Base-by-base conservation (phyloP, 2,797 vertebrate genomes). In the Hyperoplus immaculatus region DNA sequence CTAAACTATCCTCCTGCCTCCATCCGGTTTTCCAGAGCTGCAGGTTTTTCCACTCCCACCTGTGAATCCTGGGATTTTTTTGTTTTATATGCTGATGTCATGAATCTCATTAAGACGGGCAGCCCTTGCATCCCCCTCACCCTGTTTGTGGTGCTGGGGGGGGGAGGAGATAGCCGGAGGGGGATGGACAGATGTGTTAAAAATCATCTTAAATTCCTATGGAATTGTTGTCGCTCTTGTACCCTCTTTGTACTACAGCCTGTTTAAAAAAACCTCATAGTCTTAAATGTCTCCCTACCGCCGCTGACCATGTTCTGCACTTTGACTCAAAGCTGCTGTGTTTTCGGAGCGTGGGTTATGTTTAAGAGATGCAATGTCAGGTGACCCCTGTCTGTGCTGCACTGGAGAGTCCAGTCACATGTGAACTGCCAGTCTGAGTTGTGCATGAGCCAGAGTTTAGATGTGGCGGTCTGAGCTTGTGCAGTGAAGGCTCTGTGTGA, bases 151-250 rank as follows among this genome's bases (percentile, higher is more conserved):
- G 72, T 77, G 83, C 64, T 59, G 80, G 61, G 80, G 61, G 75
- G 78, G 73, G 85, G 59, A 18, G 79, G 67, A 69, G 66, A 69
- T 43, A 14, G 59, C 82, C 9, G 42, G 49, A 77, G 58, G 55
- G 72, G 63, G 73, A 69, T 63, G 71, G 75, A 80, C 65, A 54
- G 64, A 88, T 62, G 85, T 85, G 80, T 80, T 75, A 21, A 81
- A 29, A 86, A 87, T 76, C 83, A 83, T 91, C 93, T 94, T 92
- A 96, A 95, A 97, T 97, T 97, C 97, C 97, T 97, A 97, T 96
- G 96, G 97, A 97, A 97, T 97, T 95, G 94, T 84, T 69, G 70
- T 90, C 77, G 73, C 81, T 85, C 83, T 83, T 82, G 72, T 86
- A 66, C 80, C 80, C 80, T 89, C 75, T 89, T 93, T 88, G 85